Evolutionary conservation across 1,140 invertebrate genomes (phyloP), one percentile per base, ranked within the genome.

Genomic region (Doryteuthis pealeii): DNA sequence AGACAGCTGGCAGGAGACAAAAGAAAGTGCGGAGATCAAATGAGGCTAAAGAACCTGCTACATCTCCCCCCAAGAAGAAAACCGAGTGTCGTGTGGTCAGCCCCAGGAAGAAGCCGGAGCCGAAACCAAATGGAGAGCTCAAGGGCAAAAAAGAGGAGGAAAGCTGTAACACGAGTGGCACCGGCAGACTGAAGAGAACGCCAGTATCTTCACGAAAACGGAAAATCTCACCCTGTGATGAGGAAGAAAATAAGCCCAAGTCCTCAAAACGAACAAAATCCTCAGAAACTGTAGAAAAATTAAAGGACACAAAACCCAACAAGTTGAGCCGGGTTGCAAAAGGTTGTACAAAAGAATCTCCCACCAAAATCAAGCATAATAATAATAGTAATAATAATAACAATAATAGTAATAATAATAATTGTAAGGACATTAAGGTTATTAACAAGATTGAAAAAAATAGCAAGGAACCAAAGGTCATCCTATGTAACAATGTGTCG

Each of bases 271-370:
- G 54, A 22, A 28, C 18, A 22, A 62, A 28, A 28, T 28, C 26
- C 26, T 62, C 54, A 15, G 54, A n/a, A 28, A 6, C 12, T n/a
- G 18, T 22, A 14, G 54, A 62, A 62, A 62, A 62, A 62, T 6
- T 22, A 15, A 62, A 62, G 18, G 54, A 62, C 18, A 10, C 22
- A 14, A 62, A 62, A 62, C 54, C 54, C 6, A 22, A 12, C 18
- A 62, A 62, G 1, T 5, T 62, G 5, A 22, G 26, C 26, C 18
- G 54, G 26, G 6, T 28, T 22, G 54, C 54, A n/a, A 62, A 62
- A 62, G 54, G 54, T 18, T 62, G 54, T 62, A 18, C 54, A n/a
- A 62, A 62, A 28, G 54, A 62, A 62, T 62, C 54, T 62, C 54
- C 54, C 5, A n/a, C 1, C 18, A 62, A 62, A 62, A 62, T n/a